phyloP scores from a whole-genome alignment of 2,888 invertebrate species.

The Lithophane socia region DNA sequence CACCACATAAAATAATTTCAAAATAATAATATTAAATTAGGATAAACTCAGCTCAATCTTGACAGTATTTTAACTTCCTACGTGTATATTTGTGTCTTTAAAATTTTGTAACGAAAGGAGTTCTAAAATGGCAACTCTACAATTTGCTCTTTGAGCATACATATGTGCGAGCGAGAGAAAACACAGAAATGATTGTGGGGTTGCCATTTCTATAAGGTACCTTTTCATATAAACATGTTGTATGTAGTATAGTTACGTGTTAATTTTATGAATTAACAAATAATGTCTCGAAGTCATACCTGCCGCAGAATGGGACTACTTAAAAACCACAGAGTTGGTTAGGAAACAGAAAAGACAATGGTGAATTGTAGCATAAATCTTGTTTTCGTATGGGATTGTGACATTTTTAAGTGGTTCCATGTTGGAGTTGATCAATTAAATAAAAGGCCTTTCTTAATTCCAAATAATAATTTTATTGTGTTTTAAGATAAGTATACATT shows the following conservation, averaged over 20 bases:
- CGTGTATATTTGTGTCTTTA: constrained; percentile 8
- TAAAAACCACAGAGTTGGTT: not conserved
- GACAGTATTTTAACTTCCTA: constrained; percentile 46
- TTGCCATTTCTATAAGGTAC: constrained; percentile 9
- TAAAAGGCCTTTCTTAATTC: constrained; percentile 3
- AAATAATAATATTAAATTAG: constrained; percentile 23
- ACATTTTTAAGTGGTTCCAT: not conserved
- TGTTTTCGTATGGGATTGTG: not conserved
- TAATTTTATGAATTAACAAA: constrained; percentile 13
- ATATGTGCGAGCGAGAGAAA: constrained; percentile 5
- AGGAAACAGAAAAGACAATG: not conserved
- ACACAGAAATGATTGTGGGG: not conserved
- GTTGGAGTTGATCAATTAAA: not conserved
- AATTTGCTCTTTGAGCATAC: constrained; percentile 7
- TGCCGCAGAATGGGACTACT: not conserved
- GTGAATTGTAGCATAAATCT: not conserved
- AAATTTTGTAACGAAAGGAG: not conserved
- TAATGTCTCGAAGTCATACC: not conserved
- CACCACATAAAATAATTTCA: constrained; percentile 2
- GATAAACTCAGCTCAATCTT: constrained; percentile 52
- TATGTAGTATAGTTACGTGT: constrained; percentile 10
- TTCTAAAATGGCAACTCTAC: constrained; percentile 12
- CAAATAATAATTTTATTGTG: constrained; percentile 3
- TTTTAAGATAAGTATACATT: constrained; percentile 4
- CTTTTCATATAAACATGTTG: constrained; percentile 2